Conservation (phyloP, 2,888 invertebrate genomes). For the Proisotoma minuta region DNA sequence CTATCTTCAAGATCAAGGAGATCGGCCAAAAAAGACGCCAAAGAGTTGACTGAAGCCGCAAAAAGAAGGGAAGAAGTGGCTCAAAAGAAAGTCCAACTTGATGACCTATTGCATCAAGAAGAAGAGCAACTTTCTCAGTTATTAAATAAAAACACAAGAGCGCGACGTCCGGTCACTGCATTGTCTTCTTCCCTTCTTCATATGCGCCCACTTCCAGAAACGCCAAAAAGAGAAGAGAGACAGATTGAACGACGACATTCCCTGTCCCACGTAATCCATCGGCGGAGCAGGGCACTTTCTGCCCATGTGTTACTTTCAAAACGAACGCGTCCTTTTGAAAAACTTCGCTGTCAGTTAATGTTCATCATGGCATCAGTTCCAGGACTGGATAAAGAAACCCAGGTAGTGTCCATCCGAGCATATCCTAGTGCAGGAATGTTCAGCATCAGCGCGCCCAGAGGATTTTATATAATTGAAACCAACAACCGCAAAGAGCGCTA, state of each 20-base stretch:
- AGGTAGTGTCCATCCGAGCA: too few species aligned
- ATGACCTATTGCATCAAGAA: constrained; percentile 14
- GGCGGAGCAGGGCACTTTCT: too few species aligned
- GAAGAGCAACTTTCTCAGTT: constrained; percentile 8
- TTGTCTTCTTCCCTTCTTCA: background rate
- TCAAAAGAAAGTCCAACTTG: constrained; percentile 9
- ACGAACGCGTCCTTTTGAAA: too few species aligned
- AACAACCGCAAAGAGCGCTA: constrained; percentile 26
- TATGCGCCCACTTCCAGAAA: too few species aligned
- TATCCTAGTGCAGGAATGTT: constrained; percentile 16
- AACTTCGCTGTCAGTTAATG: too few species aligned
- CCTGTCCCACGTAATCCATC: too few species aligned
- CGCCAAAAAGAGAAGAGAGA: too few species aligned
- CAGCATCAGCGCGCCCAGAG: constrained; percentile 23
- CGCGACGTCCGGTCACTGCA: background rate
- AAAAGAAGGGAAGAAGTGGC: constrained; percentile 13
- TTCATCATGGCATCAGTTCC: constrained; percentile 33
- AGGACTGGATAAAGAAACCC: too few species aligned
- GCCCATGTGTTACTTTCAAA: too few species aligned
- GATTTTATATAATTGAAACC: constrained; percentile 30
- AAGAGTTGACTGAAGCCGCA: background rate
- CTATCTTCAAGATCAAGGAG: background rate
- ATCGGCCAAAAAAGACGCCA: background rate
- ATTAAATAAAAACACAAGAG: constrained; percentile 13
- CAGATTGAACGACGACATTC: too few species aligned